These are phyloP conservation scores for Lasioglossum lativentre DNA, from an alignment of 2,888 invertebrate species.

Conservation along the genomic window DNA sequence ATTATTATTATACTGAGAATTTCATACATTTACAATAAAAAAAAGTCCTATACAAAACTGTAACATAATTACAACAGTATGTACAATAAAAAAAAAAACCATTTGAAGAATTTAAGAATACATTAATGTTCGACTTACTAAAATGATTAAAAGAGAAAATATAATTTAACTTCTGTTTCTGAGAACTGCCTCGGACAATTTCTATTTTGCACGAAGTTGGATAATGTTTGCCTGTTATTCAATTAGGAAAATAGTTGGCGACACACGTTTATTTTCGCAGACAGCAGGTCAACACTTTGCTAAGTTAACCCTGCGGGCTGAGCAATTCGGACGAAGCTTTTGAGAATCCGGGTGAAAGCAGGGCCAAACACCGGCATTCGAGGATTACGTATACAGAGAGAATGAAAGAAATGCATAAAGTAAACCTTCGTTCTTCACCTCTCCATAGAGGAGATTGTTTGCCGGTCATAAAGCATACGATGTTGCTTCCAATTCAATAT, in stretches of 20 bases:
- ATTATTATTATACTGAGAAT: not conserved
- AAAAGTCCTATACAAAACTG: not conserved
- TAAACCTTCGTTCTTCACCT: not conserved
- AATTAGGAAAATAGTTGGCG: not conserved
- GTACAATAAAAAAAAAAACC: not conserved
- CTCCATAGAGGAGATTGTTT: not conserved
- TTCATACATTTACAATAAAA: not conserved
- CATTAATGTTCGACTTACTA: not conserved
- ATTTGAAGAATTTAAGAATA: not conserved
- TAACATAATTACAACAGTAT: no score
- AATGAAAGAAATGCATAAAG: constrained; percentile 5
- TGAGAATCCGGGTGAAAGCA: not conserved
- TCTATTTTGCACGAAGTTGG: not conserved
- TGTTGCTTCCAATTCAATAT: not conserved
- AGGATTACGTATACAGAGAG: not conserved
- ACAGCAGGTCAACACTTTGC: not conserved
- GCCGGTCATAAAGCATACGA: not conserved
- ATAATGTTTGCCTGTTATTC: not conserved
- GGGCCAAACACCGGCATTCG: not conserved
- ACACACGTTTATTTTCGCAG: not conserved
- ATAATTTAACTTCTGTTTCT: not conserved
- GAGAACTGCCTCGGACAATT: no score
- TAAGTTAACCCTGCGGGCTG: not conserved
- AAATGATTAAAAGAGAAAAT: not conserved
- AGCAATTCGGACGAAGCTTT: not conserved